Base-by-base conservation (phyloP, 2,888 invertebrate genomes). In the Bedellia somnulentella region DNA sequence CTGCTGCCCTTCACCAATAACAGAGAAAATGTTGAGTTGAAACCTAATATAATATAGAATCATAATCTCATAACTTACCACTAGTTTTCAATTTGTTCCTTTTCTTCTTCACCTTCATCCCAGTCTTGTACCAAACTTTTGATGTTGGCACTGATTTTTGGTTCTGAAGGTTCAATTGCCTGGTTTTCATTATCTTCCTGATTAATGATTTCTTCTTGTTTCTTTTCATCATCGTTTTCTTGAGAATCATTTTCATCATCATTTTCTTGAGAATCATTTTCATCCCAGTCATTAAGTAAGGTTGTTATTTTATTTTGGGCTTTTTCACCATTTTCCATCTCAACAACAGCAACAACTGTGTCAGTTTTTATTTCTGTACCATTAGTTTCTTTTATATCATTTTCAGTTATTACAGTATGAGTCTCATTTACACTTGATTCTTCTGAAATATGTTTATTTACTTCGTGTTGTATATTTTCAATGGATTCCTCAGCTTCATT, bases 41-140 rank as follows among this genome's bases (percentile, higher is more conserved):
- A n/a, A n/a, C n/a, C n/a, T n/a, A n/a, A n/a, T n/a, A n/a, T n/a
- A n/a, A n/a, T n/a, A n/a, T n/a, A n/a, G n/a, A n/a, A n/a, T n/a
- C n/a, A n/a, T n/a, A n/a, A n/a, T n/a, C n/a, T n/a, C n/a, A n/a
- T n/a, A n/a, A n/a, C n/a, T n/a, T n/a, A n/a, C n/a, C n/a, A n/a
- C n/a, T n/a, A n/a, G n/a, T n/a, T n/a, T n/a, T n/a, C n/a, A n/a
- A n/a, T n/a, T n/a, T n/a, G n/a, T 29, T 37, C 29, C 21, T 37
- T 38, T 36, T 43, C 46, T 32, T 70, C 61, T 33, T 70, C 67
- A 18, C 68, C 70, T 33, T 77, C 77, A 43, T 75, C 76, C 77
- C 77, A 77, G 43, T 77, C 77, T 42, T 76, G 77, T 11, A 77
- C 76, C 36, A 77, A 49, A 35, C 51, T 73, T 41, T 66, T 68